Conservation (phyloP, 2,797 vertebrate species). For the Sardinella longiceps region DNA sequence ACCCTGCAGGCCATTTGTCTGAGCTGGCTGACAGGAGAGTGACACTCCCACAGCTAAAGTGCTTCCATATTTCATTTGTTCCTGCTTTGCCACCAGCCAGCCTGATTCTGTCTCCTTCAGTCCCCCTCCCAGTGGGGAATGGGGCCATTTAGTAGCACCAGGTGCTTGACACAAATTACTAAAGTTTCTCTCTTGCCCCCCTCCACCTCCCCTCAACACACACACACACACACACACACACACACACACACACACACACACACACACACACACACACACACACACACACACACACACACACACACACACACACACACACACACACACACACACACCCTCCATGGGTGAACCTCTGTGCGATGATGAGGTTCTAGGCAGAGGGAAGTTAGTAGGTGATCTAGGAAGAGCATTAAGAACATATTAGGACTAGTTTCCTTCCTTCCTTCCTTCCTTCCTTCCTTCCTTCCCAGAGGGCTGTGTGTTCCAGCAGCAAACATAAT, state of each 20-base stretch:
- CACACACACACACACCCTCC: not conserved
- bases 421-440: not conserved
- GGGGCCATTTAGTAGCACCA: not conserved
- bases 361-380: not conserved
- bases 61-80: not conserved
- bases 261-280: not conserved
- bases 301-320: too few species aligned
- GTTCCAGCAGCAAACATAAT: not conserved
- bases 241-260: too few species aligned
- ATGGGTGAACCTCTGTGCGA: not conserved
- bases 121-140: not conserved
- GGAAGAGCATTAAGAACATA: not conserved
- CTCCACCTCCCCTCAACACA: too few species aligned
- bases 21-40: not conserved
- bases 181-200: not conserved
- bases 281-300: not conserved
- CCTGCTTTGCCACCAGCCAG: not conserved
- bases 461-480: not conserved
- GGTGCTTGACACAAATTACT: slow-evolving; percentile 4
- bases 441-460: slow-evolving; percentile 1
- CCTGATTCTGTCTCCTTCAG: not conserved
- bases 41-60: not conserved
- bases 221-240: not conserved
- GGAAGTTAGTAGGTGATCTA: not conserved
- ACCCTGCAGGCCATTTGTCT: not conserved